Evolutionary conservation across 1,140 invertebrate species (phyloP).

Genomic region (Cryptotermes secundus): DNA sequence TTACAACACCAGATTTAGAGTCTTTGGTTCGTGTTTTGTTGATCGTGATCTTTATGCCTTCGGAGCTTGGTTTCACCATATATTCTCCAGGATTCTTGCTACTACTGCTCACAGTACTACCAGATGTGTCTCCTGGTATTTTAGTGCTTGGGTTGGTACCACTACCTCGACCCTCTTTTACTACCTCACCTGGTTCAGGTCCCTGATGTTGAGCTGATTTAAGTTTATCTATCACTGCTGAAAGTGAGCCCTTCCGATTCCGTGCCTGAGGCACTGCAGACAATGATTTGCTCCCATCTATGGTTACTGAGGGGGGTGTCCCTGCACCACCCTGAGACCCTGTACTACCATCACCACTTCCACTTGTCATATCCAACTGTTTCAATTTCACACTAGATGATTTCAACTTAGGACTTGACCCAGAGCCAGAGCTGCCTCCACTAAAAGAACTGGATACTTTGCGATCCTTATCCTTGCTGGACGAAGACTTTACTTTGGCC

Average conservation of each 20-base stretch:
- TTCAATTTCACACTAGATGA: constrained; percentile 65
- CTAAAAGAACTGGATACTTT: constrained; percentile 50
- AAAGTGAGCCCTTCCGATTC: constrained; percentile 75
- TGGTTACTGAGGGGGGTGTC: constrained; percentile 34
- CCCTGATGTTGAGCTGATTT: constrained; percentile 65
- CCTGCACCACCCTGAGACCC: constrained; percentile 16
- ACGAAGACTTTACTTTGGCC: constrained; percentile 44
- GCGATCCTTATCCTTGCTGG: constrained; percentile 44
- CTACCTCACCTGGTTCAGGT: constrained; percentile 32
- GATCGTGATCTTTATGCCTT: constrained; percentile 86
- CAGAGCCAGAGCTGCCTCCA: constrained; percentile 48
- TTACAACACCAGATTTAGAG: constrained; percentile 50
- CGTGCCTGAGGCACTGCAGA: constrained; percentile 54
- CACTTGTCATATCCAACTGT: constrained; percentile 50
- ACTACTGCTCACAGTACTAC: constrained; percentile 54
- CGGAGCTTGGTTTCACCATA: constrained; percentile 80
- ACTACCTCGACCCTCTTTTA: constrained; percentile 32
- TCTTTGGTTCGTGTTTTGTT: constrained; percentile 78
- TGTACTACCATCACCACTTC: constrained; percentile 17
- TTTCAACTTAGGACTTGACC: constrained; percentile 64
- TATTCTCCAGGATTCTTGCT: constrained; percentile 76
- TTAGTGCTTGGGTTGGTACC: constrained; percentile 46
- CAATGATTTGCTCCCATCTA: constrained; percentile 43
- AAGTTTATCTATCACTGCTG: constrained; percentile 83
- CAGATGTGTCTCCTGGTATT: constrained; percentile 48